Evolutionary conservation across 1,140 invertebrate genomes (phyloP), one percentile per base, ranked within the genome.

Genomic region (Brachionus angularis): DNA sequence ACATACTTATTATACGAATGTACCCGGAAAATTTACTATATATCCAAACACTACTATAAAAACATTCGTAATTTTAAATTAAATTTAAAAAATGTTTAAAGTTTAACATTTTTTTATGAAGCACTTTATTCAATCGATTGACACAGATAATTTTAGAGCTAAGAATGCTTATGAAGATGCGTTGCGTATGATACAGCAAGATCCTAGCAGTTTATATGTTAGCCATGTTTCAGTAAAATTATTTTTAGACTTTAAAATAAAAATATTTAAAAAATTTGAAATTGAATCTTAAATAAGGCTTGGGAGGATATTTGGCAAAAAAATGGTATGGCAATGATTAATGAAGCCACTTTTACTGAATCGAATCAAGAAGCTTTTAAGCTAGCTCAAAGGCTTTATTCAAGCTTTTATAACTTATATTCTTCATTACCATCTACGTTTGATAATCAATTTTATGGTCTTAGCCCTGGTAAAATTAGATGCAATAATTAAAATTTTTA

Each of bases 121-220:
- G 62, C 62, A 67, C 16, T 67, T 67, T 46, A 67, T 67, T 36
- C 62, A 67, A 50, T 47, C 62, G 16, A 23, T 67, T n/a, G 62
- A 67, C 44, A 47, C 29, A 10, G 62, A 67, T 31, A 25, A 46
- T 27, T 47, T 46, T 31, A 44, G 62, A 27, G 62, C 62, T 7
- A 67, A 46, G 47, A 67, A 50, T 23, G 42, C 62, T 10, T 67
- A 47, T 34, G 62, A 67, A 31, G 62, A 67, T 29, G 62, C 62
- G 8, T 3, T 31, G 10, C 14, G 62, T 47, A 29, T 47, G 42
- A 46, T 67, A 27, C 42, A 50, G 33, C 42, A 49, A 67, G 62
- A 67, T 67, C 62, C 62, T 8, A 67, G 47, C 36, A 47, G 42
- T 49, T 50, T 67, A 33, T 67, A 67, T 23, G 62, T 50, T 16